Conservation (phyloP, 2,113 vertebrate species). For the Isichthys henryi region DNA sequence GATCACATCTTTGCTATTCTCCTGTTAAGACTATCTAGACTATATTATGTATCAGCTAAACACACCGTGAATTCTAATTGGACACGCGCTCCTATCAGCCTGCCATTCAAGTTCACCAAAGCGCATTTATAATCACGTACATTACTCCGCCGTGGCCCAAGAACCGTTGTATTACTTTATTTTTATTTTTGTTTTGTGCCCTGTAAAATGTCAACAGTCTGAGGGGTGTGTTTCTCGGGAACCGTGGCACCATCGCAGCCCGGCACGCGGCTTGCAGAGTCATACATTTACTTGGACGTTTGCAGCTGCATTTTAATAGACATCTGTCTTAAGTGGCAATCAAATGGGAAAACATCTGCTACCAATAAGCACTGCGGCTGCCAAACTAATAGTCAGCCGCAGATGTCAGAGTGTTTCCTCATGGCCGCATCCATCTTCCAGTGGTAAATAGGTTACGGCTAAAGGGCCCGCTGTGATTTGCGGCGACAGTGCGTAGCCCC, state of each 20-base stretch:
- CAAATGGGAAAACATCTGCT: conserved; percentile 25
- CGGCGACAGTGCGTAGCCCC: background rate
- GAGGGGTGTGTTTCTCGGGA: background rate
- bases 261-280: background rate
- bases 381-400: background rate
- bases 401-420: conserved; percentile 8
- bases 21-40: background rate
- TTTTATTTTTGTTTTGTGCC: background rate
- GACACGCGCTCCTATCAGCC: background rate
- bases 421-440: conserved; percentile 4
- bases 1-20: background rate
- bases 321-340: conserved; percentile 22
- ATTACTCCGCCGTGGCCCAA: background rate
- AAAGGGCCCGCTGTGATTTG: background rate
- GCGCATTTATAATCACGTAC: background rate
- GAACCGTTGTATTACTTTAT: background rate
- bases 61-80: background rate
- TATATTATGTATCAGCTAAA: background rate
- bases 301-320: conserved; percentile 18
- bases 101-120: background rate
- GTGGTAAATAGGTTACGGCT: background rate
- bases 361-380: background rate
- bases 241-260: background rate
- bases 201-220: background rate
- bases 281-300: conserved; percentile 7